Evolutionary conservation across 2,888 invertebrate genomes (phyloP), one percentile per base, ranked within the genome.

Genomic region (Erebia epiphron): DNA sequence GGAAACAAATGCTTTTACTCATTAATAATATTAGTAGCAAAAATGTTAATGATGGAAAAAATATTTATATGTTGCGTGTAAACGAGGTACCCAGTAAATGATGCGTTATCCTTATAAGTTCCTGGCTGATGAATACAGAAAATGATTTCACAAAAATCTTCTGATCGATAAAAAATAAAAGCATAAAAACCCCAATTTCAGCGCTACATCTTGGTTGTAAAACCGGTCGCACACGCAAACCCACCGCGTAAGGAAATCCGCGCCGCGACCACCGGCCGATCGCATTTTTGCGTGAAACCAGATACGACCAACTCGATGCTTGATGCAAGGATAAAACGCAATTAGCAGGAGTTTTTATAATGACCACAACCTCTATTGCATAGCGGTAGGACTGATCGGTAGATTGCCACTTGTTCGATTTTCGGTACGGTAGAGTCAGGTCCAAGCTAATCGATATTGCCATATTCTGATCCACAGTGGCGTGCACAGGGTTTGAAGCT

Each of bases 211-310:
- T 41, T n/a, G 54, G 26, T 21, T 54, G 54, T 10, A 26, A 26
- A 87, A 90, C 89, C 88, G 88, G 90, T 90, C 78, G 71, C 54
- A 69, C 66, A 26, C 21, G 80, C 74, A 84, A 87, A 79, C 35
- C 35, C 35, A 35, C 77, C 79, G 78, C 80, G 79, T 78, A 78
- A 74, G 78, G 77, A 79, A 85, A 83, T 56, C 82, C 79, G 78
- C 82, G 77, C 79, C 80, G 76, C 76, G 75, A 82, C 82, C 81
- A 78, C 82, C 78, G 76, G 76, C 73, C 77, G 82, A 78, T 79
- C 79, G 79, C 79, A 86, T 87, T 90, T 89, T 90, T 86, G 85
- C 88, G 83, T 82, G 89, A 77, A 90, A 90, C 80, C 78, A 79
- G 83, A 90, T 86, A 87, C 83, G 79, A 79, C 75, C 70, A 70